A percentile compares a stretch with the other conserved stretches of the same genome.
phyloP scores from a whole-genome alignment of 1,140 invertebrate genomes.

The Philaenus spumarius region DNA sequence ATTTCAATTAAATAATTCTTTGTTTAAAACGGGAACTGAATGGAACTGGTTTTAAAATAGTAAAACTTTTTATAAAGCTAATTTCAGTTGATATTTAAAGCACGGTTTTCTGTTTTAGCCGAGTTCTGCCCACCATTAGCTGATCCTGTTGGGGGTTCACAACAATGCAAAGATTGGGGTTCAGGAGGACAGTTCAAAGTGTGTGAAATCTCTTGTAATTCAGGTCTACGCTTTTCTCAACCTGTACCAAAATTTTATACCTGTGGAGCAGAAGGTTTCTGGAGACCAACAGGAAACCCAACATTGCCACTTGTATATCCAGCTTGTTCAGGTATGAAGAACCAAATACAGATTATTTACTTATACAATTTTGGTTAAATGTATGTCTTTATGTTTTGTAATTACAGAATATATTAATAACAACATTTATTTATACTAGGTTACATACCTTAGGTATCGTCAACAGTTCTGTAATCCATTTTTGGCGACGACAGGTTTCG shows the following conservation, averaged over 20 bases:
- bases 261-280: conserved; percentile 93
- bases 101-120: conserved; percentile 53
- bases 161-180: conserved; percentile 93
- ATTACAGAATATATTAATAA: too few relatives aligned
- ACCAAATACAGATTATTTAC: too few relatives aligned
- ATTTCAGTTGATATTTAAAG: too few relatives aligned
- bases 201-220: conserved; percentile 82
- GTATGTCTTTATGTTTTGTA: too few relatives aligned
- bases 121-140: conserved; percentile 83
- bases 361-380: too few relatives aligned
- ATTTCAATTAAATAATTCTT: too few relatives aligned
- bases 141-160: conserved; percentile 83
- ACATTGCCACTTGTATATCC: conserved; percentile 76
- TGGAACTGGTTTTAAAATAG: too few relatives aligned
- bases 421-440: too few relatives aligned
- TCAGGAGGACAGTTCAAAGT: conserved; percentile 91
- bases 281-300: conserved; percentile 80
- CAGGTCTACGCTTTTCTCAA: conserved; percentile 82
- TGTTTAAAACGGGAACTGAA: too few relatives aligned
- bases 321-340: conserved; percentile 78
- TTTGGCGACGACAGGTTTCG: too few relatives aligned
- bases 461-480: too few relatives aligned
- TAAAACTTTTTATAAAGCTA: conserved; percentile 8
- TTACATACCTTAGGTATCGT: too few relatives aligned
- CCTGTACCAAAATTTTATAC: conserved; percentile 91